Conservation (phyloP, 2,797 vertebrate species). For the Octomys mimax region DNA sequence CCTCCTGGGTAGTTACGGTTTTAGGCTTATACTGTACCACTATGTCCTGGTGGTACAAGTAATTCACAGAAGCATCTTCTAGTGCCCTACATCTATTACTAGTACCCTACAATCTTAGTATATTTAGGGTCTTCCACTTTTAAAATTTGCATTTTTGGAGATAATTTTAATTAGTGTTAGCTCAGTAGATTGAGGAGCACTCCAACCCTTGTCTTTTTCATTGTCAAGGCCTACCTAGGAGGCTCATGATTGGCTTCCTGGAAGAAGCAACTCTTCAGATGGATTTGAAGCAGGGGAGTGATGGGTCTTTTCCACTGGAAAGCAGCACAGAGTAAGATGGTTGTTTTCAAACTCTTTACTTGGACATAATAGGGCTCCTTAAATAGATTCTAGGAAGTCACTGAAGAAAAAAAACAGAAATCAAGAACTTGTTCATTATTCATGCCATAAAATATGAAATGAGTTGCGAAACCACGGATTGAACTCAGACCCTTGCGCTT, state of each 20-base stretch:
- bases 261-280: slow-evolving; percentile 71
- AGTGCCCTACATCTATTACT: not conserved
- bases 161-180: slow-evolving; percentile 69
- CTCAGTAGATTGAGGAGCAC: slow-evolving; percentile 68
- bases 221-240: slow-evolving; percentile 76
- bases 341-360: slow-evolving; percentile 73
- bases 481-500: no score
- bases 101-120: not conserved
- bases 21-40: not conserved
- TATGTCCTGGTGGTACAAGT: not conserved
- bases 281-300: slow-evolving; percentile 72
- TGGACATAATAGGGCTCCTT: slow-evolving; percentile 42
- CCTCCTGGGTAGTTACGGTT: not conserved
- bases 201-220: slow-evolving; percentile 71
- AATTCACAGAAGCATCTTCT: slow-evolving; percentile 17
- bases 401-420: not conserved
- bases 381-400: slow-evolving; percentile 58
- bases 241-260: slow-evolving; percentile 76
- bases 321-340: slow-evolving; percentile 63
- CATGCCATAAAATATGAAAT: slow-evolving; percentile 33
- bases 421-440: slow-evolving; percentile 43
- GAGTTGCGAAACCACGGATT: not conserved
- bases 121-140: slow-evolving; percentile 48
- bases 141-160: slow-evolving; percentile 32
- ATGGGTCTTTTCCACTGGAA: slow-evolving; percentile 72